phyloP scores from a whole-genome alignment of 2,113 vertebrate genomes.

The Silurus asotus region DNA sequence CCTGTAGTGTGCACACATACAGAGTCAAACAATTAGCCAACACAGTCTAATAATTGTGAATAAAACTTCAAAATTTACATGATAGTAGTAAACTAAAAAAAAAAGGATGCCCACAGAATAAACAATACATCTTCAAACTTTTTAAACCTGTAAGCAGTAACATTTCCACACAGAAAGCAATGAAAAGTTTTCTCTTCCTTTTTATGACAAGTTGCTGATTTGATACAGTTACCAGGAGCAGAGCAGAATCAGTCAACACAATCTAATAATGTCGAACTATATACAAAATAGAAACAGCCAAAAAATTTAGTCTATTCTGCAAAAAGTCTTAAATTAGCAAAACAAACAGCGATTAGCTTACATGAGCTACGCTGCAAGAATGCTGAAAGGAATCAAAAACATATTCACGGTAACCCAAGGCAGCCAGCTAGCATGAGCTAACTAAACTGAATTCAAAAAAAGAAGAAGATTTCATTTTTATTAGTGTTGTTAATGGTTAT shows the following conservation, averaged over 20 bases:
- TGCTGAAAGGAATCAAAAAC: too few relatives aligned
- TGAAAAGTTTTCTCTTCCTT: too few relatives aligned
- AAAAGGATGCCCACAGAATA: too few relatives aligned
- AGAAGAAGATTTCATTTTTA: neutral
- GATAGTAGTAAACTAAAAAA: too few relatives aligned
- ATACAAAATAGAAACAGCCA: neutral
- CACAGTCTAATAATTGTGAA: too few relatives aligned
- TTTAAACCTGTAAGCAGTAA: too few relatives aligned
- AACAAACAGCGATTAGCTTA: neutral
- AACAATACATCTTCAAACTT: too few relatives aligned
- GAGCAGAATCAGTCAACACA: neutral
- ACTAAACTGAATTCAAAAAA: neutral
- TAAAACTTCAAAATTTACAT: too few relatives aligned
- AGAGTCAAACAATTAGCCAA: neutral
- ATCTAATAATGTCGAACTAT: neutral
- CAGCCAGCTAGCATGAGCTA: neutral
- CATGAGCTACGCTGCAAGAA: neutral
- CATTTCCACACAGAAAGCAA: too few relatives aligned
- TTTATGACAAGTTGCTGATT: too few relatives aligned
- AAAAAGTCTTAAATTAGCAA: neutral
- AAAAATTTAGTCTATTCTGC: neutral
- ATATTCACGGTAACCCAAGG: neutral
- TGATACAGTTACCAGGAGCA: too few relatives aligned
- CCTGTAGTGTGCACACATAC: conserved; percentile 64
- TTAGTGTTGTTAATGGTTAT: neutral